phyloP scores from a whole-genome alignment of 1,140 invertebrate genomes.

The Ephestia elutella region DNA sequence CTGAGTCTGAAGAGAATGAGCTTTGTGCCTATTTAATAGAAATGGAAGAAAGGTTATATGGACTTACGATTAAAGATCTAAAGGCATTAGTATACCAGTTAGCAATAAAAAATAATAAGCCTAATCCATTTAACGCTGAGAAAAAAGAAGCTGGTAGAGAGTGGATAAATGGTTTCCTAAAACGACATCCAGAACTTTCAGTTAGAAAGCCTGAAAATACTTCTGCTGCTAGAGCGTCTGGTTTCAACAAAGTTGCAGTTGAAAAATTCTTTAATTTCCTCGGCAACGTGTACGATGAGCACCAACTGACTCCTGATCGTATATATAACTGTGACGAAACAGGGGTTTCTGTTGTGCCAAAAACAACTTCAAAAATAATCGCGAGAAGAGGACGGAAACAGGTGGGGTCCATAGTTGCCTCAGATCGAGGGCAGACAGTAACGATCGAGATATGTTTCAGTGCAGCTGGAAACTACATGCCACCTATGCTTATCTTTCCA shows the following conservation, averaged over 20 bases:
- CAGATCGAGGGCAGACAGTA: slow-evolving; percentile 47
- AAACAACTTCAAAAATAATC: slow-evolving; percentile 45
- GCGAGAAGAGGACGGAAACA: slow-evolving; percentile 45
- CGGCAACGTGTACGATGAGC: slow-evolving; percentile 13
- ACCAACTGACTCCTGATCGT: slow-evolving; percentile 30
- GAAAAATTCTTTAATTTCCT: slow-evolving; percentile 29
- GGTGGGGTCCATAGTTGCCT: slow-evolving; percentile 41
- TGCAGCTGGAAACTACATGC: slow-evolving; percentile 46
- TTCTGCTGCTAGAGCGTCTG: slow-evolving; percentile 24
- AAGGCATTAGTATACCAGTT: slow-evolving; percentile 20
- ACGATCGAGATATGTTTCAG: slow-evolving; percentile 53
- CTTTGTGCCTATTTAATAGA: slow-evolving; percentile 25
- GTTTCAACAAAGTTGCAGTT: slow-evolving; percentile 18
- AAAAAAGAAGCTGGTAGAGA: slow-evolving; percentile 32
- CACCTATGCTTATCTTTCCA: slow-evolving; percentile 49
- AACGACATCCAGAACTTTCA: slow-evolving; percentile 36
- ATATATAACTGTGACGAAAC: slow-evolving; percentile 62
- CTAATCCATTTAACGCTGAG: slow-evolving; percentile 5
- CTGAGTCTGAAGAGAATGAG: slow-evolving; percentile 27
- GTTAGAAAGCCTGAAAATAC: slow-evolving; percentile 36
- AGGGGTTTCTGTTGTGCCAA: slow-evolving; percentile 56
- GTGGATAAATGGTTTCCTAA: slow-evolving; percentile 39
- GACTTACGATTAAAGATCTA: slow-evolving; percentile 17
- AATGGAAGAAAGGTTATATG: slow-evolving; percentile 33
- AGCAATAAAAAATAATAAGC: slow-evolving; percentile 15